Conservation (phyloP, 2,113 vertebrate genomes). For the Acanthisitta chloris region DNA sequence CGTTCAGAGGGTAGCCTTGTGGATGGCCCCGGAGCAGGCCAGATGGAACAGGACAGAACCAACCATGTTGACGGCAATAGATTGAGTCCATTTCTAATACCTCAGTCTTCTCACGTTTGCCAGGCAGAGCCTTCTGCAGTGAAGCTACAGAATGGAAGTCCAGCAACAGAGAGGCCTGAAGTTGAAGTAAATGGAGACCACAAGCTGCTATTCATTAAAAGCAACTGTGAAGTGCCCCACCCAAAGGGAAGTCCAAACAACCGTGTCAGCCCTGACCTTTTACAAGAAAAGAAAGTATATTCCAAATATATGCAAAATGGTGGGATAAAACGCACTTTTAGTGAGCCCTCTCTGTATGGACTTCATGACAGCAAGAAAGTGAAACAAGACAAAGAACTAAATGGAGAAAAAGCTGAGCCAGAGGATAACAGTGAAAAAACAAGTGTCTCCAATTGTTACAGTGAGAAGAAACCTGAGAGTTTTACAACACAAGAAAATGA, state of each 20-base stretch:
- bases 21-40: slow-evolving; percentile 95
- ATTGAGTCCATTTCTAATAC: slow-evolving; percentile 81
- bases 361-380: slow-evolving; percentile 82
- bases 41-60: slow-evolving; percentile 97
- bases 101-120: slow-evolving; percentile 76
- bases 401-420: slow-evolving; percentile 72
- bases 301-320: slow-evolving; percentile 83
- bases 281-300: slow-evolving; percentile 75
- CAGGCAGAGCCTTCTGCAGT: slow-evolving; percentile 72
- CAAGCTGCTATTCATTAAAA: slow-evolving; percentile 76
- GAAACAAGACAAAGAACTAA: slow-evolving; percentile 78
- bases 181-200: slow-evolving; percentile 81
- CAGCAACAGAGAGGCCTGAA: slow-evolving; percentile 71
- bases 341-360: slow-evolving; percentile 77
- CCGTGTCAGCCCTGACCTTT: slow-evolving; percentile 69
- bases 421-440: slow-evolving; percentile 55
- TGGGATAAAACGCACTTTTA: slow-evolving; percentile 84
- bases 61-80: slow-evolving; percentile 92
- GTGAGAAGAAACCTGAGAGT: slow-evolving; percentile 44
- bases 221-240: slow-evolving; percentile 65
- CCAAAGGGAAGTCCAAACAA: slow-evolving; percentile 79
- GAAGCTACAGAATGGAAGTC: slow-evolving; percentile 88
- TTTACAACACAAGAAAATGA: slow-evolving; percentile 61
- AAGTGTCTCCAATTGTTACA: slow-evolving; percentile 53
- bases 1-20: slow-evolving; percentile 87